phyloP scores from a whole-genome alignment of 2,888 invertebrate species.

The Buathra laborator region DNA sequence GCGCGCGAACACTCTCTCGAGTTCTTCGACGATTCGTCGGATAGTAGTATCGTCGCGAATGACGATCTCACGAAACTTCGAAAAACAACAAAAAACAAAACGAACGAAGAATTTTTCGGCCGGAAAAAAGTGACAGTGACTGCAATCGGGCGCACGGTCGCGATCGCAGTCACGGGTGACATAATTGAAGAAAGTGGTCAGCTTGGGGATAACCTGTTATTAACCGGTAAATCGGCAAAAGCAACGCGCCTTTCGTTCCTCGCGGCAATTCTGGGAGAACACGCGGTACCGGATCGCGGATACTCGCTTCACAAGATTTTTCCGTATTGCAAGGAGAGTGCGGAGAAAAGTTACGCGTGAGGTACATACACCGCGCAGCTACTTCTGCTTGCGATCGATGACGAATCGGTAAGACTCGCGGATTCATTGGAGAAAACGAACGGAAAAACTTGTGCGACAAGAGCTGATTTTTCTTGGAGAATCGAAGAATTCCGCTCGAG shows the following conservation, averaged over 20 bases:
- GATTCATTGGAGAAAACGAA: slow-evolving; percentile 1
- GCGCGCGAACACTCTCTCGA: slow-evolving; percentile 45
- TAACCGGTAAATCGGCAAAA: slow-evolving; percentile 68
- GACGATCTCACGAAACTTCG: too few species aligned
- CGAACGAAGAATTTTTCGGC: slow-evolving; percentile 61
- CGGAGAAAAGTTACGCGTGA: too few species aligned
- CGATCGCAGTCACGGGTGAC: slow-evolving; percentile 66
- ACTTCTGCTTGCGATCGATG: background rate
- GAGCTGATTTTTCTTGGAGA: background rate
- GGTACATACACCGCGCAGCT: background rate
- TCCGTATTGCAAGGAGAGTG: too few species aligned
- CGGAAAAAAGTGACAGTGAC: slow-evolving; percentile 74
- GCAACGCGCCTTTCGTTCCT: slow-evolving; percentile 40
- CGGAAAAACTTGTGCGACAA: background rate
- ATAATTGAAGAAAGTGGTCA: slow-evolving; percentile 78
- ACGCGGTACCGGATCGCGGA: slow-evolving; percentile 15
- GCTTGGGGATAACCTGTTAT: slow-evolving; percentile 72
- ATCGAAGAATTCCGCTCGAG: slow-evolving; percentile 26
- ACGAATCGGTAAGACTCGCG: slow-evolving; percentile 14
- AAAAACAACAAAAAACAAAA: slow-evolving; percentile 55
- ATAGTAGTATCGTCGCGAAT: slow-evolving; percentile 8
- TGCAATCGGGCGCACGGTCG: slow-evolving; percentile 6
- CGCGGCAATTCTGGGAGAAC: slow-evolving; percentile 28
- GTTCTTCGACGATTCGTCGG: background rate
- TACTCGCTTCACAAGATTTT: background rate